Conservation (phyloP, 2,888 invertebrate species). For the Dascillus cervinus region DNA sequence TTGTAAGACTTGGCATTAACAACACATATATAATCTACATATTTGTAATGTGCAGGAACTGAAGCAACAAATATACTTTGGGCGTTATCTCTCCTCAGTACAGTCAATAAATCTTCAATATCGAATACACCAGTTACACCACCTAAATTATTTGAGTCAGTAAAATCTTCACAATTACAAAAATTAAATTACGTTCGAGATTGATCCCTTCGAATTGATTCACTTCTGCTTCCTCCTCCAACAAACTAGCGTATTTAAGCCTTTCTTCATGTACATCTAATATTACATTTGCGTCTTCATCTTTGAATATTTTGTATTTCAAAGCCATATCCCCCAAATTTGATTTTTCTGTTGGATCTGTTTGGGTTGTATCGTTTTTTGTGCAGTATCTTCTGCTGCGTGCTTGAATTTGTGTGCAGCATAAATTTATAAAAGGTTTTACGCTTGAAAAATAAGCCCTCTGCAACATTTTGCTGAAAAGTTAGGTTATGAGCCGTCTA, state of each 20-base stretch:
- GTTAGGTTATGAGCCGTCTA: neutral
- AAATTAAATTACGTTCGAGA: slow-evolving; percentile 53
- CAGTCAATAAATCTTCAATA: slow-evolving; percentile 72
- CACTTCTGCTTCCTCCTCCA: slow-evolving; percentile 29
- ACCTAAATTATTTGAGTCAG: no score
- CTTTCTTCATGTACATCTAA: slow-evolving; percentile 66
- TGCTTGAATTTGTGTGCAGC: no score
- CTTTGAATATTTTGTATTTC: slow-evolving; percentile 64
- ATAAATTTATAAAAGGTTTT: no score
- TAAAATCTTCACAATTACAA: no score
- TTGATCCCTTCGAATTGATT: slow-evolving; percentile 59
- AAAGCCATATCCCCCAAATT: slow-evolving; percentile 27
- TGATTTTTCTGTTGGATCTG: slow-evolving; percentile 10
- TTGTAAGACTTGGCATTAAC: slow-evolving; percentile 65
- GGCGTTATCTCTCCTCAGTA: slow-evolving; percentile 70
- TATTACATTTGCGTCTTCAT: slow-evolving; percentile 61
- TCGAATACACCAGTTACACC: slow-evolving; percentile 82
- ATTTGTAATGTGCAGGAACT: slow-evolving; percentile 65
- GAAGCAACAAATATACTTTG: slow-evolving; percentile 72
- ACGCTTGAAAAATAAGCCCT: no score
- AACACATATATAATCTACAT: slow-evolving; percentile 79
- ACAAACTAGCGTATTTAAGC: slow-evolving; percentile 27
- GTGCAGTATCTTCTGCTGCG: no score
- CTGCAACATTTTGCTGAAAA: no score
- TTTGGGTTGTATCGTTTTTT: no score